Base-by-base conservation (phyloP, 2,113 vertebrate genomes). In the Phylloscopus trochilus region DNA sequence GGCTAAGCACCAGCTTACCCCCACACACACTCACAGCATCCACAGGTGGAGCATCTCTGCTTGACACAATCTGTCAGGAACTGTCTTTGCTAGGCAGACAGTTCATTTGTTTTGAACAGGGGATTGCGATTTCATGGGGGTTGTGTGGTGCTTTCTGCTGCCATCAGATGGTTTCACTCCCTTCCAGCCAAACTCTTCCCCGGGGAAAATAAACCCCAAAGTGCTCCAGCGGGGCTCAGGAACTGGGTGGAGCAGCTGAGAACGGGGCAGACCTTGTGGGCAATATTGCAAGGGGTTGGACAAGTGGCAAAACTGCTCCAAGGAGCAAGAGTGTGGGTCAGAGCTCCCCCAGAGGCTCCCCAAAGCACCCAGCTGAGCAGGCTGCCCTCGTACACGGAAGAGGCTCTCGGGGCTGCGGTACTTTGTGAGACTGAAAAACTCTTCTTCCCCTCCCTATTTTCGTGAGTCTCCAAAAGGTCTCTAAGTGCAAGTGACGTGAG, bases 331-430 rank as follows among this genome's bases (percentile, higher is more conserved):
- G 68, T 15, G 21, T 26, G 27, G 33, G 41, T 79, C 44, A 53
- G 46, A 86, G 87, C 26, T 88, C 26, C 58, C 30, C 30, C 15
- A n/a, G 44, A 68, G 56, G 15, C 21, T 30, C 23, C 64, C 35
- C 22, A 20, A 47, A 69, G 15, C 14, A 28, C 24, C 10, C 20
- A 30, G 76, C 44, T n/a, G 49, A 76, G 49, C 53, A 44, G 70
- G n/a, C 39, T 95, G 51, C 43, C 23, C 60, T 74, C 0, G 0
- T 2, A 8, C 33, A 5, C 0, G 0, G 51, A 49, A 55, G 37
- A 37, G 39, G 33, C 33, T 87, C 2, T 1, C 9, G 19, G 53
- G 39, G 47, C 68, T 76, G 67, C 39, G 11, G 21, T 2, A 5
- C 9, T 51, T 8, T 15, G 17, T 2, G 11, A 35, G 46, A 68